Evolutionary conservation across 1,140 invertebrate species (phyloP).

Genomic region (Trinorchestia longiramus): DNA sequence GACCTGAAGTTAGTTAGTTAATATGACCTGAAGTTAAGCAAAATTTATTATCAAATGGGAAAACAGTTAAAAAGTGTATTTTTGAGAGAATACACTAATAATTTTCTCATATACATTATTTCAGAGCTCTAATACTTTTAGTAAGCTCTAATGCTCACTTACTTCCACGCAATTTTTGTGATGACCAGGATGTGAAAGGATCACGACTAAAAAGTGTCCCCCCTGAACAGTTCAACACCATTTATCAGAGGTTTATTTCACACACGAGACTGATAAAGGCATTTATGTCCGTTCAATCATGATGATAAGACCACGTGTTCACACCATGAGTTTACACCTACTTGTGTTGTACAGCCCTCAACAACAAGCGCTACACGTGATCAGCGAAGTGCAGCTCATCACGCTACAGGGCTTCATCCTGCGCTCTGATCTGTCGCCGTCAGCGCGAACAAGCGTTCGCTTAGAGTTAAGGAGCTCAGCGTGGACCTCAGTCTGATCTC

Average conservation of each 20-base stretch:
- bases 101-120: too few relatives aligned
- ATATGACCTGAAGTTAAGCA: too few relatives aligned
- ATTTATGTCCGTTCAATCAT: background rate
- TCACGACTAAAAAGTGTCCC: background rate
- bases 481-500: background rate
- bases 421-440: background rate
- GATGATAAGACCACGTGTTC: background rate
- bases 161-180: background rate
- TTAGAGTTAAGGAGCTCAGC: background rate
- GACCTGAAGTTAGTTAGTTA: too few relatives aligned
- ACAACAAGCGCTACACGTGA: background rate
- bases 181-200: background rate
- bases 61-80: too few relatives aligned
- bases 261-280: background rate
- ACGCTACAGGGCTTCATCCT: background rate
- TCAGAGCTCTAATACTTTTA: too few relatives aligned
- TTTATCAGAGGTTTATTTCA: background rate
- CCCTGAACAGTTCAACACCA: background rate
- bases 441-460: background rate
- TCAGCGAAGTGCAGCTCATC: background rate
- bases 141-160: background rate
- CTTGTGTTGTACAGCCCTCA: background rate
- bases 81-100: too few relatives aligned
- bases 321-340: background rate
- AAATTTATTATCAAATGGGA: too few relatives aligned